Conservation (phyloP, 1,140 invertebrate species). For the Geopemphigus sp. region DNA sequence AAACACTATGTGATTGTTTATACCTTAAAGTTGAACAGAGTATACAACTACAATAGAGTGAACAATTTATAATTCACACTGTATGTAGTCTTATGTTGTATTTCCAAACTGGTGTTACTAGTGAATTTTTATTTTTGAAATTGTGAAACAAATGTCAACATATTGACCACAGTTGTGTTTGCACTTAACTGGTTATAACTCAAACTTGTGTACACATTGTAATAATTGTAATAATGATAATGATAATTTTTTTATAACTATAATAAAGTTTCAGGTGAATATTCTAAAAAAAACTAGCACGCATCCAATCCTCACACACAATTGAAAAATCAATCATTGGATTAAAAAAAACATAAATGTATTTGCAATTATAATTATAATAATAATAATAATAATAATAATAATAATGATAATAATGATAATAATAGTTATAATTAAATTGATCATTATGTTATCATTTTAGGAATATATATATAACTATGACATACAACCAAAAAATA, state of each 20-base stretch:
- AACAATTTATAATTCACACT: too few relatives aligned
- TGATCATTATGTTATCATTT: constrained; percentile 47
- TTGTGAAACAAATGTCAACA: background rate
- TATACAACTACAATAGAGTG: too few relatives aligned
- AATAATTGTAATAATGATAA: too few relatives aligned
- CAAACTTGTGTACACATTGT: background rate
- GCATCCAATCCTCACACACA: background rate
- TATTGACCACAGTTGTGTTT: background rate
- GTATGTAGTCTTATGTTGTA: too few relatives aligned
- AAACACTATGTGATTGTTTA: too few relatives aligned
- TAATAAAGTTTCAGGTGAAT: constrained; percentile 27
- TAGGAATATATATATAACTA: constrained; percentile 30
- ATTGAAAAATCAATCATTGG: background rate
- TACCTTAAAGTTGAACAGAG: too few relatives aligned
- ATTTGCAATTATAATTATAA: background rate
- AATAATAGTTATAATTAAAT: constrained; percentile 23
- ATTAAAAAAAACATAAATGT: constrained; percentile 25
- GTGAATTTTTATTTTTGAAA: background rate
- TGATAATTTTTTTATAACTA: background rate
- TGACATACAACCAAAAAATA: constrained; percentile 21
- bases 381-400: constrained; percentile 10
- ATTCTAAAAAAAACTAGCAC: background rate
- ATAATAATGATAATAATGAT: constrained; percentile 5
- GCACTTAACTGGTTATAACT: background rate
- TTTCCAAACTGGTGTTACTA: too few relatives aligned